Conservation (phyloP, 2,797 vertebrate species). For the Muraenolepis orangiensis region DNA sequence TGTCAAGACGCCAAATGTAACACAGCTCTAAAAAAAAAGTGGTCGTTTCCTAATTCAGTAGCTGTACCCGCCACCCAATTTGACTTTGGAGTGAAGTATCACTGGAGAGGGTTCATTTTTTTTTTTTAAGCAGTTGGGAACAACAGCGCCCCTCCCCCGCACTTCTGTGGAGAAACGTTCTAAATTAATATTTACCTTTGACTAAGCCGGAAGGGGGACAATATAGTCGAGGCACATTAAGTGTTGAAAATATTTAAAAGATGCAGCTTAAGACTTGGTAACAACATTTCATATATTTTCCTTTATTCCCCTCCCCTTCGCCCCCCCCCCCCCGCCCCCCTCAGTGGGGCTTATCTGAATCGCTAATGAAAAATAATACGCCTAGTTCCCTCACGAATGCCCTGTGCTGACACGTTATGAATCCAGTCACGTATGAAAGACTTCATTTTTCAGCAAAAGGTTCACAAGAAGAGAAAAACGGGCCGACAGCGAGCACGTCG, state of each 20-base stretch:
- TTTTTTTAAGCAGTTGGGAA: neutral
- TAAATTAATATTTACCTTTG: neutral
- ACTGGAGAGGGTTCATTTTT: no score
- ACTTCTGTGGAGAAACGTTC: neutral
- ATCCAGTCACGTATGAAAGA: slow-evolving; percentile 6
- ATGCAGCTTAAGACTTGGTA: neutral
- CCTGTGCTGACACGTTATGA: slow-evolving; percentile 6
- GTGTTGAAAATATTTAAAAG: neutral
- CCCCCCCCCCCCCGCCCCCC: neutral
- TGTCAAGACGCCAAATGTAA: neutral
- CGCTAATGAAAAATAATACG: slow-evolving; percentile 8
- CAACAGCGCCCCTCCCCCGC: neutral
- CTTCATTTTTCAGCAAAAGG: neutral
- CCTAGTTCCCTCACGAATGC: neutral
- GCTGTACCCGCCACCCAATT: neutral
- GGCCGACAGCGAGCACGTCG: neutral
- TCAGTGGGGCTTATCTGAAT: slow-evolving; percentile 5
- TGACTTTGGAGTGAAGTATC: no score
- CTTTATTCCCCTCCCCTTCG: neutral
- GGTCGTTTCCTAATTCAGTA: neutral
- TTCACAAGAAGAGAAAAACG: slow-evolving; percentile 5
- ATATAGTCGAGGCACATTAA: neutral
- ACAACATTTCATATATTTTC: slow-evolving; percentile 11
- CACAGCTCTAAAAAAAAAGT: neutral
- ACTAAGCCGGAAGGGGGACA: neutral